A percentile compares a stretch with the other conserved stretches of the same genome.
Evolutionary conservation across 2,888 invertebrate species (phyloP).

Genomic region (Cephus runcator): DNA sequence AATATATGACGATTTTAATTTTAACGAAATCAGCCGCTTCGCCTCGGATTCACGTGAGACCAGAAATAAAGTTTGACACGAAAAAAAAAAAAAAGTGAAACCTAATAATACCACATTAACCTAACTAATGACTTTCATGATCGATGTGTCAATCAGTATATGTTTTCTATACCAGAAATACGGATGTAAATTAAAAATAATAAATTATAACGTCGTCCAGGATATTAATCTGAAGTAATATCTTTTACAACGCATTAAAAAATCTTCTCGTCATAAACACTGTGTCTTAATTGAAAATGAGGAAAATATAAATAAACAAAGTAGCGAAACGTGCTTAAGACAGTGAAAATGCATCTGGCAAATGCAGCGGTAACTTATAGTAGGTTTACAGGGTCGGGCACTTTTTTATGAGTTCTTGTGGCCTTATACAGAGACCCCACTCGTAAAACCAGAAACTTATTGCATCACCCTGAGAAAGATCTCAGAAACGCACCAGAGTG

Average conservation of each 20-base stretch:
- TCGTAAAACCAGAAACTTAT: not conserved
- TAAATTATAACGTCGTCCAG: not conserved
- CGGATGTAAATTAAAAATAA: not conserved
- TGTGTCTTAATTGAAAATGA: not conserved
- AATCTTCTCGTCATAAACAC: not conserved
- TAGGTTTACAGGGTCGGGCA: not conserved
- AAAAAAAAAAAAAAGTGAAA: too few relatives aligned
- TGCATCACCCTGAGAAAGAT: not conserved
- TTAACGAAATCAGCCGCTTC: not conserved
- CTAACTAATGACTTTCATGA: too few relatives aligned
- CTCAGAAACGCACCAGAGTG: not conserved
- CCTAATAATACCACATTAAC: too few relatives aligned
- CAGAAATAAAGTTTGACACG: not conserved
- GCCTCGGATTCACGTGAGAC: not conserved
- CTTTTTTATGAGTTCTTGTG: not conserved
- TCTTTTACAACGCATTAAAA: not conserved
- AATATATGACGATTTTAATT: not conserved
- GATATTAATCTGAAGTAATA: not conserved
- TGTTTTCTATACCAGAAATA: too few relatives aligned
- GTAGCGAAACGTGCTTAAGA: not conserved
- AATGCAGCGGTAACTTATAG: not conserved
- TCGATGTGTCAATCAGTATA: too few relatives aligned
- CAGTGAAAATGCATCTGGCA: not conserved
- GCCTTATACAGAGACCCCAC: not conserved
- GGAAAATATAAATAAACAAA: not conserved